Conservation (phyloP, 2,113 vertebrate genomes). For the Neoarius graeffei region DNA sequence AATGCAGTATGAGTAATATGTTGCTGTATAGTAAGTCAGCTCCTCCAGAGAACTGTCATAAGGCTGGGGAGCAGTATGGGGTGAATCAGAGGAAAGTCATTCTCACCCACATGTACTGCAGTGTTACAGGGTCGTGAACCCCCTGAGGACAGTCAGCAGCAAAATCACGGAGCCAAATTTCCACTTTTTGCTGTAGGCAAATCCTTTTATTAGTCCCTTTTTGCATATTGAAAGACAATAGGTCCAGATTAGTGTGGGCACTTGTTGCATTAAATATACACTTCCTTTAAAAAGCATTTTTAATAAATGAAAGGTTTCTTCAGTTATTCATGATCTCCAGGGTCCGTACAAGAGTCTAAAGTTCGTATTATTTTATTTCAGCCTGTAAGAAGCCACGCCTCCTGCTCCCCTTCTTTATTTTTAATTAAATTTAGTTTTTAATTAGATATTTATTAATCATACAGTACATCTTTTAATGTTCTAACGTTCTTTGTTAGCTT, state of each 20-base stretch:
- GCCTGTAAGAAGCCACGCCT: background rate
- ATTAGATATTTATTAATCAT: background rate
- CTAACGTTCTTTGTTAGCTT: too few relatives aligned
- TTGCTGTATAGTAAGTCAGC: conserved; percentile 23
- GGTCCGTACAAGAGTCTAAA: background rate
- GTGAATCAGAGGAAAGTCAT: conserved; percentile 41
- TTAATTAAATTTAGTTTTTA: background rate
- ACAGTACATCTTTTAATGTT: background rate
- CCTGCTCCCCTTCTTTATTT: background rate
- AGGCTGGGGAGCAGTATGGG: conserved; percentile 3
- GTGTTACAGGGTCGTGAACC: conserved; percentile 30
- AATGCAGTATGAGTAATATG: conserved; percentile 10
- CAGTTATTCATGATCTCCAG: background rate
- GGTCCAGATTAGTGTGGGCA: background rate
- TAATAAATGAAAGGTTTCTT: background rate
- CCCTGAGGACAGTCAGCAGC: conserved; percentile 29
- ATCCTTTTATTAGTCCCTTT: background rate
- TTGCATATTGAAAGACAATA: background rate
- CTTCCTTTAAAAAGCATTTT: background rate
- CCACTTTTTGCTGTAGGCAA: background rate
- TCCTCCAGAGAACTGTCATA: conserved; percentile 27
- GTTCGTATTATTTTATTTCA: background rate
- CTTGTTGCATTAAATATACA: background rate
- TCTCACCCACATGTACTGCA: conserved; percentile 45
- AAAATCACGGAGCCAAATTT: conserved; percentile 17